These are phyloP conservation scores for Lycocerus yunnanus DNA, from an alignment of 2,888 invertebrate species.

Conservation along the genomic window DNA sequence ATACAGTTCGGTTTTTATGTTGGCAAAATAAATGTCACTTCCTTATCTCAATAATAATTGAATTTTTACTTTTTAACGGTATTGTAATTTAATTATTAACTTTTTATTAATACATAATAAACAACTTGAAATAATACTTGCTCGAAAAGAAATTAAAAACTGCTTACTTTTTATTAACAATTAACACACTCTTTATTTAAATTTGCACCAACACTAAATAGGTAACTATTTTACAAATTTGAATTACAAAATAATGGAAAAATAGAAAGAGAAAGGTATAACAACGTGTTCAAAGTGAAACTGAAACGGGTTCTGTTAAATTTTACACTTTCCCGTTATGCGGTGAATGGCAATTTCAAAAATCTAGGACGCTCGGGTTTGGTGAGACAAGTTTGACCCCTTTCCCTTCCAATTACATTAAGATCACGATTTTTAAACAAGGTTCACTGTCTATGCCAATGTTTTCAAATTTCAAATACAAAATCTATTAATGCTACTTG, in stretches of 20 bases:
- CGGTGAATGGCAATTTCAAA: slow-evolving; percentile 39
- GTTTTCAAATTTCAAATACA: slow-evolving; percentile 8
- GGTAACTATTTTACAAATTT: background rate
- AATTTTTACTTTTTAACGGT: background rate
- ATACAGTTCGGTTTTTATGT: slow-evolving; percentile 13
- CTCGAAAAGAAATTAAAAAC: background rate
- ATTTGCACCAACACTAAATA: background rate
- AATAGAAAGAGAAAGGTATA: slow-evolving; percentile 32
- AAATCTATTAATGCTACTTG: background rate
- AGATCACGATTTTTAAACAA: slow-evolving; percentile 8
- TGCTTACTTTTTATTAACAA: background rate
- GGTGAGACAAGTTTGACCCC: slow-evolving; percentile 31
- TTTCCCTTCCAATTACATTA: slow-evolving; percentile 19
- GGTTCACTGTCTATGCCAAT: slow-evolving; percentile 36
- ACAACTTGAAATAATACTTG: too few relatives aligned
- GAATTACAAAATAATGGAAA: slow-evolving; percentile 6
- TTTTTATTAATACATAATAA: background rate
- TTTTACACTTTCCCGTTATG: slow-evolving; percentile 39
- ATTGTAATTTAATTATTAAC: background rate
- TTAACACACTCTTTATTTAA: background rate
- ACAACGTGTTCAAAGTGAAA: slow-evolving; percentile 28
- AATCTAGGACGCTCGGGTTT: slow-evolving; percentile 38
- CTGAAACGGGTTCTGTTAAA: slow-evolving; percentile 38
- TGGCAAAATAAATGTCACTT: background rate
- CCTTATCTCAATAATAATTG: background rate